phyloP scores from a whole-genome alignment of 2,888 invertebrate genomes.

The Lepidocyrtoides sp. region DNA sequence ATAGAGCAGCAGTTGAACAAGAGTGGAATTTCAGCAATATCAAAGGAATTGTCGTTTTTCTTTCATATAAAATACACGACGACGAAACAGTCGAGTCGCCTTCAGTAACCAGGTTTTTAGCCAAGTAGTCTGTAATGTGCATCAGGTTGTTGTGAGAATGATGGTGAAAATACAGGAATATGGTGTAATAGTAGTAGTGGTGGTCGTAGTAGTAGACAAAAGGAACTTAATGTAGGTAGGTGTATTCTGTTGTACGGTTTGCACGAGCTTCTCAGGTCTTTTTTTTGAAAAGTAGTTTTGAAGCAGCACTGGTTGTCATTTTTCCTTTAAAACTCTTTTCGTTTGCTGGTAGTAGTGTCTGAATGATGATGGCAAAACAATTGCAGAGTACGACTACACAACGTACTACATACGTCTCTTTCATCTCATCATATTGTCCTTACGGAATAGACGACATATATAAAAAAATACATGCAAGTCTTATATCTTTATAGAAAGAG shows the following conservation, averaged over 20 bases:
- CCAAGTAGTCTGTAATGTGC: conserved; percentile 58
- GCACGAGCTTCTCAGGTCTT: conserved; percentile 46
- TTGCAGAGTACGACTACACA: conserved; percentile 25
- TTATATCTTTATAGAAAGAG: conserved; percentile 26
- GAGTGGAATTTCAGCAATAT: conserved; percentile 15
- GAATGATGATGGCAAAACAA: conserved; percentile 36
- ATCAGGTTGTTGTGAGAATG: conserved; percentile 68
- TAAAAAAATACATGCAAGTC: not conserved
- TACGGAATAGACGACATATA: not conserved
- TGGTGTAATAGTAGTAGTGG: not conserved
- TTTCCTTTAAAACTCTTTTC: conserved; percentile 40
- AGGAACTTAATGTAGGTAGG: not conserved
- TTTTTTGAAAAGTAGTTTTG: conserved; percentile 53
- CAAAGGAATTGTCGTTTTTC: not conserved
- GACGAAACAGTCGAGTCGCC: not conserved
- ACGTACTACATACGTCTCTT: conserved; percentile 14
- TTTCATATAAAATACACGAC: conserved; percentile 34
- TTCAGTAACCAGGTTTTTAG: conserved; percentile 5
- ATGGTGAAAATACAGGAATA: not conserved
- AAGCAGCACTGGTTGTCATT: conserved; percentile 62
- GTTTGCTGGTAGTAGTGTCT: not conserved
- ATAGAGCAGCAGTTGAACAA: not conserved
- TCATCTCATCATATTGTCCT: not conserved
- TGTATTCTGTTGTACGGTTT: conserved; percentile 10
- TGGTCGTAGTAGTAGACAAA: not conserved